Conservation (phyloP, 2,113 vertebrate genomes). For the Hippolais icterina region DNA sequence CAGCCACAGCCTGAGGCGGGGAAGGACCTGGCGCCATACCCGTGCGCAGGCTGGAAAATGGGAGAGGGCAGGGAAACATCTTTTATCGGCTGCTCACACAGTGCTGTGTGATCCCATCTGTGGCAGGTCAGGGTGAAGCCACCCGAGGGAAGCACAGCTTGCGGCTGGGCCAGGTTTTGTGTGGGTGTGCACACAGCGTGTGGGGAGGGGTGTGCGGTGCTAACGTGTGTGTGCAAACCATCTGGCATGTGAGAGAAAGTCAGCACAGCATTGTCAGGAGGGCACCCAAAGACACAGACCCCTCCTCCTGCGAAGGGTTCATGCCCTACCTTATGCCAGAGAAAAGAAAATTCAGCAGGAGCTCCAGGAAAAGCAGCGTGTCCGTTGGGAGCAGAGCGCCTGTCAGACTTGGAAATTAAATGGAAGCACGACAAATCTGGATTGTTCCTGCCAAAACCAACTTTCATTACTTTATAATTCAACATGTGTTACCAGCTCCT, state of each 20-base stretch:
- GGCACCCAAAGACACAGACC: neutral
- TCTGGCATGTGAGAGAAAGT: neutral
- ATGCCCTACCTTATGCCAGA: neutral
- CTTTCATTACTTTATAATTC: constrained; percentile 64
- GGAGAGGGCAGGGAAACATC: neutral
- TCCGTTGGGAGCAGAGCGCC: neutral
- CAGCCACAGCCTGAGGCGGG: neutral
- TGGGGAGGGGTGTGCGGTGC: neutral
- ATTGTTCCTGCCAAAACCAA: constrained; percentile 60
- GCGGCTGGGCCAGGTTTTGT: neutral
- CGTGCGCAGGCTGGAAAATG: neutral
- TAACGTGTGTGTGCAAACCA: neutral
- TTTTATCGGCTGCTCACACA: neutral
- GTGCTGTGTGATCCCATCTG: neutral
- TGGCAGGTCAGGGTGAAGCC: neutral
- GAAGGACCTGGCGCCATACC: neutral
- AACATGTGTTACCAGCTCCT: constrained; percentile 64
- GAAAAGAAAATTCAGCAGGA: neutral
- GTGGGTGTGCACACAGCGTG: neutral
- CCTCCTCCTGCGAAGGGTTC: neutral
- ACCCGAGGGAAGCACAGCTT: accelerated
- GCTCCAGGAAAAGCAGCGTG: neutral
- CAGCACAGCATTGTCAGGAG: neutral
- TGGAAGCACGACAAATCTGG: constrained; percentile 31
- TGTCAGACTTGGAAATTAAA: constrained; percentile 24